Evolutionary conservation across 64 coral and sea anemone species (phyloP).

Genomic region (Stichodactyla mertensii): DNA sequence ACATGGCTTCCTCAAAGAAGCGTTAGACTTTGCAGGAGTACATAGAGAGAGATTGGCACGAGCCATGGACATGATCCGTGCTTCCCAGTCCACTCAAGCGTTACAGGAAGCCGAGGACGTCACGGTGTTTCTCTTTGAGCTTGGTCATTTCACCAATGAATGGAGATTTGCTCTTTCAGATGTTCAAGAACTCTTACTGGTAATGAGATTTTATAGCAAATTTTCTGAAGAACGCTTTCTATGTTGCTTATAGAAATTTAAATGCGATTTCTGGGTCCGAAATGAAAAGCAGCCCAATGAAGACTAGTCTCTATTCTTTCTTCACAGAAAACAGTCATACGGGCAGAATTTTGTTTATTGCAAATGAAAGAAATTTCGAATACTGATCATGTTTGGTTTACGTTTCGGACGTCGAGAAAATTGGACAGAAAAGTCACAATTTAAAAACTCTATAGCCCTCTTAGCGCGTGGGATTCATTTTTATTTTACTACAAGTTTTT

Average conservation of each 20-base stretch:
- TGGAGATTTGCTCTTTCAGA: slow-evolving; percentile 84
- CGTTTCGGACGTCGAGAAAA: too few species aligned
- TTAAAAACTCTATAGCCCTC: too few species aligned
- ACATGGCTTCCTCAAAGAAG: slow-evolving; percentile 87
- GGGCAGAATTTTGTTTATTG: too few species aligned
- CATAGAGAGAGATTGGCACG: slow-evolving; percentile 69
- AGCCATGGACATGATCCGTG: slow-evolving; percentile 63
- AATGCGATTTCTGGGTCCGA: too few species aligned
- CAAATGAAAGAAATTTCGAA: too few species aligned
- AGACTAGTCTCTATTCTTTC: too few species aligned
- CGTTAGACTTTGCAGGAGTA: slow-evolving; percentile 88
- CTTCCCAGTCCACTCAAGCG: slow-evolving; percentile 46
- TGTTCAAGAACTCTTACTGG: slow-evolving; percentile 60
- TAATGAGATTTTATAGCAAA: neutral
- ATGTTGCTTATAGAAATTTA: too few species aligned
- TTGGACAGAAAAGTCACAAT: too few species aligned
- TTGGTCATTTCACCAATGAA: slow-evolving; percentile 66
- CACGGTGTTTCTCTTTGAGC: slow-evolving; percentile 75
- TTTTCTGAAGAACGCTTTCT: too few species aligned
- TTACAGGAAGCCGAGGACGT: slow-evolving; percentile 84
- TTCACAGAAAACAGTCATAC: too few species aligned
- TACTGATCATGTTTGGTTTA: too few species aligned
- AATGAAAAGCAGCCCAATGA: too few species aligned
- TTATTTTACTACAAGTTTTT: neutral
- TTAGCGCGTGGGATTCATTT: neutral